Percentiles rank a stretch among this genome's conserved stretches.
Conservation (phyloP, 2,797 vertebrate genomes). For the Huso huso region DNA sequence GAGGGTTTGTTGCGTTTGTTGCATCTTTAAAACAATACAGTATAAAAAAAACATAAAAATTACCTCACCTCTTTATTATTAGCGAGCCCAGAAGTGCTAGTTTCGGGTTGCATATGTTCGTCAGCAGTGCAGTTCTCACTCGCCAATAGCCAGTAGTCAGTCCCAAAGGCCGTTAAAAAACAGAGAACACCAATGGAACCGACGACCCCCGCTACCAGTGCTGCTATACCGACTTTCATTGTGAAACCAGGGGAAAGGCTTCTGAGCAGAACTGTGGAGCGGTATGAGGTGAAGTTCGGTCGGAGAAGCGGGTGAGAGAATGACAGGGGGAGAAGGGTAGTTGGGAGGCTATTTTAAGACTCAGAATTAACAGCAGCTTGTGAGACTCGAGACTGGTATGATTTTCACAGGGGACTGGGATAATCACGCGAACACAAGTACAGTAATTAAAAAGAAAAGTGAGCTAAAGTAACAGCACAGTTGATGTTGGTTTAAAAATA, state of each 20-base stretch:
- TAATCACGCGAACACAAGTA: no score
- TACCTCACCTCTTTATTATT: constrained; percentile 6
- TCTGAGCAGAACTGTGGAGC: constrained; percentile 5
- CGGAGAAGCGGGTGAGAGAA: constrained; percentile 21
- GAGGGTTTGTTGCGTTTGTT: no score
- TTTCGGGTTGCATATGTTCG: not conserved
- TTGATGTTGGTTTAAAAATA: no score
- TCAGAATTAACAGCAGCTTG: constrained; percentile 38
- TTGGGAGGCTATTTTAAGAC: constrained; percentile 63
- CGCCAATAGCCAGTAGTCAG: constrained; percentile 80
- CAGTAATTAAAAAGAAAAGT: no score
- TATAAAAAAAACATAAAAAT: not conserved
- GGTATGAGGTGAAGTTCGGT: constrained; percentile 7
- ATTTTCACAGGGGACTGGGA: constrained; percentile 43
- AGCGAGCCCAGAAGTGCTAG: not conserved
- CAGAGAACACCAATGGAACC: constrained; percentile 62
- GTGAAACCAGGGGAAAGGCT: constrained; percentile 20
- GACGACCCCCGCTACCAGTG: constrained; percentile 62
- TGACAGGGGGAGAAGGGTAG: constrained; percentile 5
- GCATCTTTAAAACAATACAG: no score
- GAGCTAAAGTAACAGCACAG: no score
- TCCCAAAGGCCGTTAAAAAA: constrained; percentile 71
- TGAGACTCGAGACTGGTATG: constrained; percentile 42
- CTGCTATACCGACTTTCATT: constrained; percentile 68
- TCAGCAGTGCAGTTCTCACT: constrained; percentile 60